phyloP scores from a whole-genome alignment of 2,113 vertebrate genomes.

The Brachionichthys hirsutus region DNA sequence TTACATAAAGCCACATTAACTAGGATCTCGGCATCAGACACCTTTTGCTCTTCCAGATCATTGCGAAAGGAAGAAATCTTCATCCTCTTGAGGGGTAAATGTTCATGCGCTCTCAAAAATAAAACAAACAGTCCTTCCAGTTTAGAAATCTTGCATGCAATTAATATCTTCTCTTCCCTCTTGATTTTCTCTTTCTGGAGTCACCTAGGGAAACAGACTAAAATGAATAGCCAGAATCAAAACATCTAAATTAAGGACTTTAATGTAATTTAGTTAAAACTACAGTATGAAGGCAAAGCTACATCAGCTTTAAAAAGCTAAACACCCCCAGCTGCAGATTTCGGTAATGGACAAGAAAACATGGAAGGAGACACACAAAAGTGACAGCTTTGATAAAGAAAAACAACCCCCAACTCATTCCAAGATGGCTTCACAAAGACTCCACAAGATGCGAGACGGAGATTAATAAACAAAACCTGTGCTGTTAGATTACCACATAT shows the following conservation, averaged over 20 bases:
- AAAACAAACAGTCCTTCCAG: constrained; percentile 31
- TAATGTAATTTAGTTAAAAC: constrained; percentile 5
- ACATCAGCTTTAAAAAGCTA: background rate
- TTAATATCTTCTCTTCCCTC: constrained; percentile 74
- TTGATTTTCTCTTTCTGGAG: constrained; percentile 69
- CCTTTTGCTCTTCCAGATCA: constrained; percentile 3
- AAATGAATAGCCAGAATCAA: constrained; percentile 45
- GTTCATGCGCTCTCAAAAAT: constrained; percentile 23
- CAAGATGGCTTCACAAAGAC: constrained; percentile 48
- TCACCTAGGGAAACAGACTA: constrained; percentile 61
- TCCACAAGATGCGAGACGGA: constrained; percentile 31
- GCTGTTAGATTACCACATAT: background rate
- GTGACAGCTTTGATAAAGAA: constrained; percentile 51
- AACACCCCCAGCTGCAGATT: constrained; percentile 38
- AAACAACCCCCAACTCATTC: constrained; percentile 44
- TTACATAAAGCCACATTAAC: constrained; percentile 55
- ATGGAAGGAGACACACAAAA: constrained; percentile 57
- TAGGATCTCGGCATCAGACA: constrained; percentile 12
- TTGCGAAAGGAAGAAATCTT: constrained; percentile 26
- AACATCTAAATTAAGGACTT: constrained; percentile 2
- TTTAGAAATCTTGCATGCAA: constrained; percentile 15
- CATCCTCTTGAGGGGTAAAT: constrained; percentile 11
- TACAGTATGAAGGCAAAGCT: constrained; percentile 2
- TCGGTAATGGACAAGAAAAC: constrained; percentile 60
- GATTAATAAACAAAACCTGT: constrained; percentile 1